A percentile compares a stretch with the other conserved stretches of the same genome.
Conservation (phyloP, 1,140 invertebrate genomes). For the Dreissena rostriformis region DNA sequence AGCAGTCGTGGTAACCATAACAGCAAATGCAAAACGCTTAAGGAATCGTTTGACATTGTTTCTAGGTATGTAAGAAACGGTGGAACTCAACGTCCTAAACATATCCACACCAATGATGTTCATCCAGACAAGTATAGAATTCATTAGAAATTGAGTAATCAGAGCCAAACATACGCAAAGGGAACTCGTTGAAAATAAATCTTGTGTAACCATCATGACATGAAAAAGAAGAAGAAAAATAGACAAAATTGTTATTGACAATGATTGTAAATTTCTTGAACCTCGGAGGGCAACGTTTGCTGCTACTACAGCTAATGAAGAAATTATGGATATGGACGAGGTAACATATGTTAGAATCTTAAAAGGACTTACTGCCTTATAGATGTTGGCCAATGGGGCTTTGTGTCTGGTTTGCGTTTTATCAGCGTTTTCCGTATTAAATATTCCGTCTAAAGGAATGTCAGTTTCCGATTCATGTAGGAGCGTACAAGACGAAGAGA, state of each 20-base stretch:
- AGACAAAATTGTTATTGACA: constrained; percentile 28
- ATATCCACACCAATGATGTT: constrained; percentile 47
- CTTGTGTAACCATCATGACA: constrained; percentile 16
- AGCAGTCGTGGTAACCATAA: constrained; percentile 9
- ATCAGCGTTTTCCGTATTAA: too few species aligned
- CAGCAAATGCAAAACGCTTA: not conserved
- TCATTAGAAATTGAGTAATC: constrained; percentile 11
- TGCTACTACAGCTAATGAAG: not conserved
- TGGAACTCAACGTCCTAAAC: not conserved
- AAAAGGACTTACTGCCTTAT: not conserved
- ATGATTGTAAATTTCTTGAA: constrained; percentile 37
- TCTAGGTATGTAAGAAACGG: not conserved
- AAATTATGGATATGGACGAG: constrained; percentile 6
- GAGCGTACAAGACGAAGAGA: too few species aligned
- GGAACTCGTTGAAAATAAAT: not conserved
- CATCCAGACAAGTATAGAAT: constrained; percentile 33
- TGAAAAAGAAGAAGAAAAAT: not conserved
- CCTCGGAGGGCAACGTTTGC: not conserved
- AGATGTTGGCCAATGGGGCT: not conserved
- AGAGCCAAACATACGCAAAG: constrained; percentile 7
- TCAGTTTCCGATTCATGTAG: too few species aligned
- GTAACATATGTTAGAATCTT: constrained; percentile 18
- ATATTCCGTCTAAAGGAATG: too few species aligned
- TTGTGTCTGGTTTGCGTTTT: too few species aligned
- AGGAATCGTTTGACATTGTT: constrained; percentile 8